Evolutionary conservation across 2,888 invertebrate genomes (phyloP), one percentile per base, ranked within the genome.

Genomic region (Eupsilia transversa): DNA sequence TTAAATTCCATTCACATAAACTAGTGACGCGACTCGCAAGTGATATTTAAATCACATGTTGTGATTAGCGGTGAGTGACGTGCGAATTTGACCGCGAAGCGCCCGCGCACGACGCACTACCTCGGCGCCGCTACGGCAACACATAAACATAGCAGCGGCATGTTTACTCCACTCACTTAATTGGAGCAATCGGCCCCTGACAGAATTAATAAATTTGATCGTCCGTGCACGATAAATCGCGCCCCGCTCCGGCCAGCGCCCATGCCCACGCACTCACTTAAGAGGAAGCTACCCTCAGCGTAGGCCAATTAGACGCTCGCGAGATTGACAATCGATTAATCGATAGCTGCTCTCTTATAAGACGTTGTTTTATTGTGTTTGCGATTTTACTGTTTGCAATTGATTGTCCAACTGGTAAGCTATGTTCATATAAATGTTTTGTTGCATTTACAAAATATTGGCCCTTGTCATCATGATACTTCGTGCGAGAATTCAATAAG

Each of bases 401-500:
- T 43, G 43, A 61, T 61, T 59, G 49, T 63, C 68, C 14, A 54
- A n/a, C 63, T 56, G 41, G 41, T 72, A 66, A 33, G 66, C 3
- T 52, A 35, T 10, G 33, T 69, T 59, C 49, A 52, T 69, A 63
- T 67, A 74, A 65, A 68, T 64, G 65, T 68, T 77, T 73, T 80
- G 74, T 83, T 82, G 82, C 86, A 87, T 87, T 89, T 85, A 85
- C 87, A 84, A 92, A 92, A 90, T 91, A 89, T 92, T 91, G 88
- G 85, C 81, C 86, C 86, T 89, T 90, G 90, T 92, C 89, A 88
- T 90, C 87, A 85, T 85, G 82, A 81, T 83, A 84, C 81, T 94
- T 94, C 95, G 95, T 95, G 95, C 93, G 91, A 92, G 93, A 91
- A 93, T 94, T 94, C 92, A 94, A 95, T 95, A 94, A 94, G 89